Base-by-base conservation (phyloP, 2,113 vertebrate species). In the Holacanthus passer region DNA sequence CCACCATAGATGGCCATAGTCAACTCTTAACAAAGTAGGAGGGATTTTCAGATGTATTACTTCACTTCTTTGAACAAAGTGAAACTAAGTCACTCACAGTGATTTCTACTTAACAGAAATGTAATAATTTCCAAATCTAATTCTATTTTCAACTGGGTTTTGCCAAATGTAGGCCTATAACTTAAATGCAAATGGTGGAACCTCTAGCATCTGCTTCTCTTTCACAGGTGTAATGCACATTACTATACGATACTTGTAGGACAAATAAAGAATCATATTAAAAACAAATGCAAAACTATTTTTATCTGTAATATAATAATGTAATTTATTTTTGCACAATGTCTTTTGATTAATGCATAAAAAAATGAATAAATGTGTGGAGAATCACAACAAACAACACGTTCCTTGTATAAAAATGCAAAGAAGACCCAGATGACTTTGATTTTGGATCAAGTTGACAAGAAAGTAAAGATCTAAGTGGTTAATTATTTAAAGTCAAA, bases 401-500 rank as follows among this genome's bases (percentile, higher is more conserved):
- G n/a, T n/a, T n/a, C n/a, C n/a, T n/a, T n/a, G n/a, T 7, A 37
- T 37, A 37, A 37, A 37, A 37, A 37, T n/a, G 35, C 35, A 5
- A 7, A 37, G 35, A 37, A 7, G 35, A n/a, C 10, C 68, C 14
- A 53, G 9, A 11, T 55, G 29, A 60, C 19, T 68, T 72, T 35
- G 32, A 48, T 43, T 27, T 53, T 63, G 37, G 24, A 53, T 45
- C 27, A 24, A n/a, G 27, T 7, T 17, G 22, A 63, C 7, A 43
- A 73, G 20, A 83, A 58, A 4, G 12, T 22, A 27, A 69, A 52
- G 4, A 39, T 53, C 35, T 20, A 45, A 35, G 24, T 41, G 37
- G 45, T 29, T 43, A 31, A 55, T 66, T 16, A 37, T 37, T n/a
- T 13, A 72, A 48, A 72, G 53, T 69, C 66, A 69, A 20, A 64